phyloP scores from a whole-genome alignment of 2,797 vertebrate species.

The Xyrichtys novacula region DNA sequence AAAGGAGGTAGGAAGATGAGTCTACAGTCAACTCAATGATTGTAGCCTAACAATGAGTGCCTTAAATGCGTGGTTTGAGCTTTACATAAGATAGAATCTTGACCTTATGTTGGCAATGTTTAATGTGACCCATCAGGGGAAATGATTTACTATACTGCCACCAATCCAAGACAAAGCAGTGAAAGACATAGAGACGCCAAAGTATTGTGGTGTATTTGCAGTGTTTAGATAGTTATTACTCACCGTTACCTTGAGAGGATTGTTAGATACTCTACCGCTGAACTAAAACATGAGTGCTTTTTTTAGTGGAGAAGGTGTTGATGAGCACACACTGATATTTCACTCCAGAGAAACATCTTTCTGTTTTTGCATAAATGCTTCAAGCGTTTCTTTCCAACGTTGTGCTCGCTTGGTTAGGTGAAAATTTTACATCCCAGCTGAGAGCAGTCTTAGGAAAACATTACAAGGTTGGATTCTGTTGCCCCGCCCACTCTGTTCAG shows the following conservation, averaged over 20 bases:
- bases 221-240: background rate
- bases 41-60: slow-evolving; percentile 28
- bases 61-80: slow-evolving; percentile 10
- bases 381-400: background rate
- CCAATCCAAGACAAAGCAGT: background rate
- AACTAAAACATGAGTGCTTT: background rate
- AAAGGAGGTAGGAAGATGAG: background rate
- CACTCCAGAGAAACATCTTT: background rate
- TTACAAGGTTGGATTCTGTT: background rate
- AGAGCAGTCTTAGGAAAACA: background rate
- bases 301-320: background rate
- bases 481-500: background rate
- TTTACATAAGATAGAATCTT: slow-evolving; percentile 44
- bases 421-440: background rate
- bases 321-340: background rate
- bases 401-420: background rate
- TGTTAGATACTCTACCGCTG: background rate
- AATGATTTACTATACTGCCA: background rate
- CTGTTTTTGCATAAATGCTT: background rate
- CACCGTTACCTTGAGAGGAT: background rate
- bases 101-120: slow-evolving; percentile 8
- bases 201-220: background rate
- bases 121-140: background rate
- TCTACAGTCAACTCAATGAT: background rate
- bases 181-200: background rate